phyloP scores from a whole-genome alignment of 1,140 invertebrate species.

The Heliothis virescens region DNA sequence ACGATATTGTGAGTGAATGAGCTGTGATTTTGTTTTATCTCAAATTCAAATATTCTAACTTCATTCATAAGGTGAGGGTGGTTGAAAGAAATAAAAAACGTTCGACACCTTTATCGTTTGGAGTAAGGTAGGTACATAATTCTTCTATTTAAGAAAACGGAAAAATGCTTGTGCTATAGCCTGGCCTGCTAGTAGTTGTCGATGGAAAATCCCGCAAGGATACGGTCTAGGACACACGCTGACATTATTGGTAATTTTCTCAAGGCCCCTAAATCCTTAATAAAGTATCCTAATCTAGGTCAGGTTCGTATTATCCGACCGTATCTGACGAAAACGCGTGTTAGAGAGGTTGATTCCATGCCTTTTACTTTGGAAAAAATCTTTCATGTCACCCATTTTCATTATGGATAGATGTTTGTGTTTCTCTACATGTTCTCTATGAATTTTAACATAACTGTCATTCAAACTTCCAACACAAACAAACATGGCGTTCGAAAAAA shows the following conservation, averaged over 20 bases:
- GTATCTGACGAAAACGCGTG: neutral
- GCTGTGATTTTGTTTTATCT: no score
- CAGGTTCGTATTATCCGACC: neutral
- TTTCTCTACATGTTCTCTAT: no score
- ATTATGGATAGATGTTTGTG: no score
- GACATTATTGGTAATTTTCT: slow-evolving; percentile 13
- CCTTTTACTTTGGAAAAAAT: neutral
- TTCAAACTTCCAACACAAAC: neutral
- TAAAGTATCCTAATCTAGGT: slow-evolving; percentile 18
- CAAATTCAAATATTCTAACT: no score
- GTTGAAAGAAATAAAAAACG: no score
- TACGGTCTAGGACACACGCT: neutral
- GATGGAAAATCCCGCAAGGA: neutral
- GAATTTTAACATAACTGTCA: neutral
- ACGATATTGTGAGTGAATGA: no score
- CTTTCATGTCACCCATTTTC: no score
- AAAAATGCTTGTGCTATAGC: neutral
- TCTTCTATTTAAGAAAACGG: neutral
- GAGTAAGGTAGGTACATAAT: no score
- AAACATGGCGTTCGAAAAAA: neutral
- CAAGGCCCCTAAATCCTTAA: slow-evolving; percentile 26
- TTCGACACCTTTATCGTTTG: no score
- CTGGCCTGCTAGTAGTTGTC: no score
- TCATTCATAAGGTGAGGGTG: no score
- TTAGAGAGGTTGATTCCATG: neutral